Evolutionary conservation across 1,140 invertebrate genomes (phyloP).

Genomic region (Amphibalanus amphitrite): DNA sequence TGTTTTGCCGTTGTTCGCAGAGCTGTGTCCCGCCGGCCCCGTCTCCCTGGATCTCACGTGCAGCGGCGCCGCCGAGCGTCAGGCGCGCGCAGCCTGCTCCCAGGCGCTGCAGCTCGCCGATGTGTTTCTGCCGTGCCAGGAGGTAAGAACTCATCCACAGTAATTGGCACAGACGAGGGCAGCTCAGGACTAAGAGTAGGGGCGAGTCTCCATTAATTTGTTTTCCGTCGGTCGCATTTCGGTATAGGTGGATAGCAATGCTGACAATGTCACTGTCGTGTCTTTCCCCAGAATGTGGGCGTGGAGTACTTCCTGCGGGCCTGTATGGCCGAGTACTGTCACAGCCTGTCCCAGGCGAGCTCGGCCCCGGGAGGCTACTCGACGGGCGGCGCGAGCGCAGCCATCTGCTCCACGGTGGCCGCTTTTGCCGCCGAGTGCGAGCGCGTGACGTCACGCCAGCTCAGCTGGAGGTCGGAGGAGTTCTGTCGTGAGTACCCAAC

Average conservation of each 20-base stretch:
- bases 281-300: too few species aligned
- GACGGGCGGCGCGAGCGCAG: slow-evolving; percentile 31
- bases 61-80: slow-evolving; percentile 31
- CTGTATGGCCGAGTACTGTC: slow-evolving; percentile 40
- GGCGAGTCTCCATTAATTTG: too few species aligned
- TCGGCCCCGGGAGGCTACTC: slow-evolving; percentile 14
- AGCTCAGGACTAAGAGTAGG: too few species aligned
- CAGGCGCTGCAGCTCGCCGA: not conserved
- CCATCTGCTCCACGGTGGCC: slow-evolving; percentile 44
- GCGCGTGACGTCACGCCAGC: slow-evolving; percentile 39
- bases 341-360: slow-evolving; percentile 31
- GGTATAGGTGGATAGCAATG: too few species aligned
- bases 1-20: slow-evolving; percentile 37
- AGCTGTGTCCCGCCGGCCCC: slow-evolving; percentile 44
- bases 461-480: slow-evolving; percentile 49
- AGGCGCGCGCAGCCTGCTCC: slow-evolving; percentile 1
- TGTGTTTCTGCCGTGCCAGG: not conserved
- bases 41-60: slow-evolving; percentile 20
- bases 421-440: slow-evolving; percentile 58
- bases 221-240: too few species aligned
- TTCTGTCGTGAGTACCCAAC: slow-evolving; percentile 37
- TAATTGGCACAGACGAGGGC: not conserved
- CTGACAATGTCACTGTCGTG: too few species aligned
- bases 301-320: slow-evolving; percentile 4
- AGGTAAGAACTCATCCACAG: too few species aligned